Percentiles rank a stretch among this genome's conserved stretches.
Conservation (phyloP, 1,140 invertebrate species). For the Maconellicoccus hirsutus region DNA sequence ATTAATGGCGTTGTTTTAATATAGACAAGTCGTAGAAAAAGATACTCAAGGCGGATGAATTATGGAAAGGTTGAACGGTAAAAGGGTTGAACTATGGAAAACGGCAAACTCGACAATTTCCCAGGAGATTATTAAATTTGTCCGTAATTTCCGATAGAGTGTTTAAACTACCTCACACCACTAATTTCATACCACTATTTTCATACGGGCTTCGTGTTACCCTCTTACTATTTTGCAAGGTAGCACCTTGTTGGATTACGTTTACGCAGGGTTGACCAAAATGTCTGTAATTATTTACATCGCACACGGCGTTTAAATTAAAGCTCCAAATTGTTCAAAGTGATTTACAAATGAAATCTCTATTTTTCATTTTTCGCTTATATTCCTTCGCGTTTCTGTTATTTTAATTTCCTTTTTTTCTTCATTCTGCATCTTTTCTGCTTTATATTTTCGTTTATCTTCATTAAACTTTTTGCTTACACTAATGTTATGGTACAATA, state of each 20-base stretch:
- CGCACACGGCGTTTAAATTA: too few relatives aligned
- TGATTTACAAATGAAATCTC: not conserved
- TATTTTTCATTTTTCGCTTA: not conserved
- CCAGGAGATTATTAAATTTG: conserved; percentile 20
- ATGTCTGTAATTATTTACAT: too few relatives aligned
- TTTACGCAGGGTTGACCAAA: too few relatives aligned
- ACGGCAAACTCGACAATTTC: conserved; percentile 19
- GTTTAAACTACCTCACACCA: not conserved
- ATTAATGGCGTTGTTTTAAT: conserved; percentile 9
- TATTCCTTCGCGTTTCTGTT: not conserved
- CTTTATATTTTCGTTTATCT: not conserved
- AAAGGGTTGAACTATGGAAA: conserved; percentile 17
- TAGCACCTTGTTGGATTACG: not conserved
- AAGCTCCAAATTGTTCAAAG: not conserved
- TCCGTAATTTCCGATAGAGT: conserved; percentile 20
- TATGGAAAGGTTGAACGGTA: conserved; percentile 15
- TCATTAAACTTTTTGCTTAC: not conserved
- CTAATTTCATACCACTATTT: conserved; percentile 10
- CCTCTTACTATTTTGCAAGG: not conserved
- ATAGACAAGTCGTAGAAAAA: not conserved
- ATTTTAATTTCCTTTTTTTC: not conserved
- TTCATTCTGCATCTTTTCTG: not conserved
- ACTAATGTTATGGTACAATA: not conserved
- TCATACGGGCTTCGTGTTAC: not conserved
- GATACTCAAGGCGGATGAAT: conserved; percentile 16